A percentile compares a stretch with the other conserved stretches of the same genome.
phyloP scores from a whole-genome alignment of 1,140 invertebrate species.

The Scaptomyza hsui region DNA sequence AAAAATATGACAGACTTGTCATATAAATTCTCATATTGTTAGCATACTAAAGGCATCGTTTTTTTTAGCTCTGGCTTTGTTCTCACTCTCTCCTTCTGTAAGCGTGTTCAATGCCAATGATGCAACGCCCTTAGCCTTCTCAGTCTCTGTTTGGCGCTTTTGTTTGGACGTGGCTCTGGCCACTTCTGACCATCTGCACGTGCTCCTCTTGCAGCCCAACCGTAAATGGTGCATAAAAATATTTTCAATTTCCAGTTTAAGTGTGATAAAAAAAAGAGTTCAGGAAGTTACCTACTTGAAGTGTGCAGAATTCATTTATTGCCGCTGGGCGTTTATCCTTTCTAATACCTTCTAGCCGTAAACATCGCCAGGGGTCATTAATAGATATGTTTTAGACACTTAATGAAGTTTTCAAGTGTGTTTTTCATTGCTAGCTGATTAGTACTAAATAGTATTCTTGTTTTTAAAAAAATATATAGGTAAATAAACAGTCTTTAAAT shows the following conservation, averaged over 20 bases:
- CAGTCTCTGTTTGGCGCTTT: constrained; percentile 25
- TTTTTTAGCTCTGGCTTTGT: constrained; percentile 32
- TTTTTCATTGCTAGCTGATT: constrained; percentile 6
- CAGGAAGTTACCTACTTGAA: constrained; percentile 17
- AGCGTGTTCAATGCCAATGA: constrained; percentile 40
- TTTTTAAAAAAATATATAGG: too few relatives aligned
- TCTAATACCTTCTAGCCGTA: not conserved
- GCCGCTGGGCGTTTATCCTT: not conserved
- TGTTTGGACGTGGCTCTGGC: constrained; percentile 27
- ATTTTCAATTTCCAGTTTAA: constrained; percentile 53
- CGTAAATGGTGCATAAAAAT: constrained; percentile 55
- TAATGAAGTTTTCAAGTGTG: constrained; percentile 4
- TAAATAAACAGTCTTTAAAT: too few relatives aligned
- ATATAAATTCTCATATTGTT: constrained; percentile 83
- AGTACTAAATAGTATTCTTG: too few relatives aligned
- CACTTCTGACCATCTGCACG: constrained; percentile 33
- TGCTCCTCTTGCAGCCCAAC: constrained; percentile 25
- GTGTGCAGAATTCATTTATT: constrained; percentile 36
- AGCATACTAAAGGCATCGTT: constrained; percentile 60
- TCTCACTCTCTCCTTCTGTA: constrained; percentile 6
- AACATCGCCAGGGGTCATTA: constrained; percentile 14
- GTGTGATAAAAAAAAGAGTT: constrained; percentile 29
- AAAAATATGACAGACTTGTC: constrained; percentile 82
- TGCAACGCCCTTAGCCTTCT: constrained; percentile 29
- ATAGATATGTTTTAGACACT: constrained; percentile 20